phyloP scores from a whole-genome alignment of 1,140 invertebrate species.

The Platyscapa corneri region DNA sequence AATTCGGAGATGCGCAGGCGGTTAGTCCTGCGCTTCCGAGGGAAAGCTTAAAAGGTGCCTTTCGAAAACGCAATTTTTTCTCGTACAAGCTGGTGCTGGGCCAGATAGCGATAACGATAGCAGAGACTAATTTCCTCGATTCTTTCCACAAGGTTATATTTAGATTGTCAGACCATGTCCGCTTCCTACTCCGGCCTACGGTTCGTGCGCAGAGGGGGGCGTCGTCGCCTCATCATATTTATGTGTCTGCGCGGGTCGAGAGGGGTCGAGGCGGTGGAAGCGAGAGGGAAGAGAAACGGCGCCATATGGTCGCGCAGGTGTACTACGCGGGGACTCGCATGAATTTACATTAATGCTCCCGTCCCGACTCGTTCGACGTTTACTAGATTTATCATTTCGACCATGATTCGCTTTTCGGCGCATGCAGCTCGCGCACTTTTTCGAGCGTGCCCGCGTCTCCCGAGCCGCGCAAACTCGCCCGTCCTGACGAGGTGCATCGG shows the following conservation, averaged over 20 bases:
- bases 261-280: not conserved
- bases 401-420: constrained; percentile 62
- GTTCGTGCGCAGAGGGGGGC: constrained; percentile 61
- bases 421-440: constrained; percentile 35
- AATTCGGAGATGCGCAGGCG: no score
- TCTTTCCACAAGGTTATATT: constrained; percentile 19
- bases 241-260: constrained; percentile 53
- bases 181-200: not conserved
- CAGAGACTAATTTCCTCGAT: not conserved
- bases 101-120: not conserved
- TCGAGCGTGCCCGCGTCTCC: not conserved
- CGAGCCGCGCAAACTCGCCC: not conserved
- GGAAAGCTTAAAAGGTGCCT: no score
- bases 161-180: not conserved
- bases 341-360: constrained; percentile 72
- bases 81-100: not conserved
- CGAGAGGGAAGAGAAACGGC: constrained; percentile 54
- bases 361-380: constrained; percentile 60
- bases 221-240: constrained; percentile 57
- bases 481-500: not conserved
- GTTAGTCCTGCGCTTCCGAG: no score
- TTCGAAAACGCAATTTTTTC: no score
- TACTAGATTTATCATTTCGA: constrained; percentile 71
- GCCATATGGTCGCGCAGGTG: constrained; percentile 74
- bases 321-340: constrained; percentile 62